A percentile compares a stretch with the other conserved stretches of the same genome.
Evolutionary conservation across 2,113 vertebrate species (phyloP).

Genomic region (Dipodomys merriami): DNA sequence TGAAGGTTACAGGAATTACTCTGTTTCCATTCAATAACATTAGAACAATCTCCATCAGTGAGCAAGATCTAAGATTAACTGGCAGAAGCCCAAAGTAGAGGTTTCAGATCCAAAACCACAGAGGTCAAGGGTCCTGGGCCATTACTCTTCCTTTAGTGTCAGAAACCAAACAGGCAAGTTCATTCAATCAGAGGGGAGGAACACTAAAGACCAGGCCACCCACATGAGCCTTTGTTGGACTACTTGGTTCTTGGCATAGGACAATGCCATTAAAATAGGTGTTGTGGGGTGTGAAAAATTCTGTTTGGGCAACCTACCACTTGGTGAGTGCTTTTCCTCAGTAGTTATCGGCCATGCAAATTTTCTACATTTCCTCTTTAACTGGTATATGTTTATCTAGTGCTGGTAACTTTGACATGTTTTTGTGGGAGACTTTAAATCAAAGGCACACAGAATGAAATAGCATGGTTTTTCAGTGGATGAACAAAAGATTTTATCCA

Average conservation of each 20-base stretch:
- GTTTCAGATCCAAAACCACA: background rate
- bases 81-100: conserved; percentile 25
- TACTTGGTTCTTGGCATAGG: background rate
- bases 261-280: conserved; percentile 27
- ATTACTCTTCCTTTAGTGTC: conserved; percentile 48
- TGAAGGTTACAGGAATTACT: background rate
- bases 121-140: conserved; percentile 36
- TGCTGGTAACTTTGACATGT: conserved; percentile 8
- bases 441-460: conserved; percentile 13
- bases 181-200: background rate
- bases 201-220: conserved; percentile 45
- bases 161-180: background rate
- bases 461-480: conserved; percentile 43
- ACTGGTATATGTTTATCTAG: conserved; percentile 46
- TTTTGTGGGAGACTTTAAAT: conserved; percentile 61
- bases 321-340: conserved; percentile 16
- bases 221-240: background rate
- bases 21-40: background rate
- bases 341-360: background rate
- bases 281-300: background rate
- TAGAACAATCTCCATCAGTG: conserved; percentile 24
- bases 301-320: background rate
- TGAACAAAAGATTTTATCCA: conserved; percentile 54
- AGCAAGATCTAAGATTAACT: conserved; percentile 10
- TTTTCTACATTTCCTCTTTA: conserved; percentile 36